phyloP scores from a whole-genome alignment of 2,797 vertebrate genomes.

The Anguilla anguilla region DNA sequence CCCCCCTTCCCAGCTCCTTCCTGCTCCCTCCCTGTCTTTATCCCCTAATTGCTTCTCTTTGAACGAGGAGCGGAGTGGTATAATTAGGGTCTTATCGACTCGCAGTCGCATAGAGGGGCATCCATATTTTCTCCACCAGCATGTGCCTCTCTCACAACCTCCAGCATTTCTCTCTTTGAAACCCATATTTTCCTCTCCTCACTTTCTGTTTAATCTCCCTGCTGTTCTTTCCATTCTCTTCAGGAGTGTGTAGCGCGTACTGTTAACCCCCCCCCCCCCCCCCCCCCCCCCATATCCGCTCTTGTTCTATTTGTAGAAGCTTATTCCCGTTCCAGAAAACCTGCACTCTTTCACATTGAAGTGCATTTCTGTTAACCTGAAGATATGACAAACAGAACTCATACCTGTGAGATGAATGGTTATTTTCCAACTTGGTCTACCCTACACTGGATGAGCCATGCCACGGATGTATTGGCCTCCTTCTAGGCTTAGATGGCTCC shows the following conservation, averaged over 20 bases:
- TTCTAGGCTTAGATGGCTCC: background rate
- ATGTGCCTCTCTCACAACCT: constrained; percentile 49
- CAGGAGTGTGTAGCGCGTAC: constrained; percentile 49
- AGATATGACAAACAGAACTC: background rate
- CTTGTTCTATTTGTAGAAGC: background rate
- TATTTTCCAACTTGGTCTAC: too few relatives aligned
- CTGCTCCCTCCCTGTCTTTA: constrained; percentile 33
- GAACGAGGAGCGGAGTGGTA: constrained; percentile 68
- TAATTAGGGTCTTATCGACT: constrained; percentile 77
- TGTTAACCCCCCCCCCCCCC: too few relatives aligned
- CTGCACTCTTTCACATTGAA: background rate
- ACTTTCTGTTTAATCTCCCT: constrained; percentile 46
- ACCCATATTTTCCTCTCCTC: constrained; percentile 30
- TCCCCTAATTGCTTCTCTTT: constrained; percentile 70
- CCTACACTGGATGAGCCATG: background rate
- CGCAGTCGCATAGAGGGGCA: constrained; percentile 62
- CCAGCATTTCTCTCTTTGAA: constrained; percentile 31
- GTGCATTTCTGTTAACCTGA: background rate
- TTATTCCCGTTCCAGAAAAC: constrained; percentile 58
- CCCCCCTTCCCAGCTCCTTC: background rate
- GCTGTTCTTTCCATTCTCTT: background rate
- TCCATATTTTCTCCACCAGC: constrained; percentile 54
- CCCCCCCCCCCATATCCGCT: background rate
- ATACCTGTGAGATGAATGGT: background rate
- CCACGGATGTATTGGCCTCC: background rate